Conservation (phyloP, 2,113 vertebrate species). For the Dipodomys stephensi region DNA sequence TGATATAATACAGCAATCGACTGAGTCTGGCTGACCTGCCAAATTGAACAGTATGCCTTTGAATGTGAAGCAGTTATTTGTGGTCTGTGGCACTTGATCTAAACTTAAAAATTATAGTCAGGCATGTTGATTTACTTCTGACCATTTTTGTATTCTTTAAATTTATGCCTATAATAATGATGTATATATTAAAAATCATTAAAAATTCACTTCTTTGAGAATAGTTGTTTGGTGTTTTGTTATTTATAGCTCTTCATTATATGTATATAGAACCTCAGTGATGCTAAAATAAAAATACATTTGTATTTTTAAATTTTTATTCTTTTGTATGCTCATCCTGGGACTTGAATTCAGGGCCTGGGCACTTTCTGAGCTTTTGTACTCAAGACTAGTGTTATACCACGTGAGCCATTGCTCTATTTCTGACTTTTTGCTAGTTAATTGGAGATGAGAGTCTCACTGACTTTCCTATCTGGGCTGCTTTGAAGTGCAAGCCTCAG, state of each 20-base stretch:
- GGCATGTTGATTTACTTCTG: constrained; percentile 59
- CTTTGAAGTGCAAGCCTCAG: too few relatives aligned
- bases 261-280: constrained; percentile 51
- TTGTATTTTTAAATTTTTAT: neutral
- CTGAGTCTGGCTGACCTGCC: neutral
- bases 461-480: too few relatives aligned
- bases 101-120: constrained; percentile 59
- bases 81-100: constrained; percentile 60
- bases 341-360: too few relatives aligned
- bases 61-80: constrained; percentile 53
- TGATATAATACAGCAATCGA: neutral
- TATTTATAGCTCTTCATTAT: constrained; percentile 48
- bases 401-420: too few relatives aligned
- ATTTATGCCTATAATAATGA: constrained; percentile 53
- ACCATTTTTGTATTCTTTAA: constrained; percentile 42
- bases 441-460: too few relatives aligned
- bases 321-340: too few relatives aligned
- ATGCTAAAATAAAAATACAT: constrained; percentile 59
- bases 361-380: too few relatives aligned
- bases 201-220: constrained; percentile 51
- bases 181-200: constrained; percentile 56
- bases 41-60: constrained; percentile 48
- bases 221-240: neutral
- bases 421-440: too few relatives aligned
- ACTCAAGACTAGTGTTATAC: too few relatives aligned